Evolutionary conservation across 2,113 vertebrate species (phyloP).

Genomic region (Sterrhoptilus dennistouni): DNA sequence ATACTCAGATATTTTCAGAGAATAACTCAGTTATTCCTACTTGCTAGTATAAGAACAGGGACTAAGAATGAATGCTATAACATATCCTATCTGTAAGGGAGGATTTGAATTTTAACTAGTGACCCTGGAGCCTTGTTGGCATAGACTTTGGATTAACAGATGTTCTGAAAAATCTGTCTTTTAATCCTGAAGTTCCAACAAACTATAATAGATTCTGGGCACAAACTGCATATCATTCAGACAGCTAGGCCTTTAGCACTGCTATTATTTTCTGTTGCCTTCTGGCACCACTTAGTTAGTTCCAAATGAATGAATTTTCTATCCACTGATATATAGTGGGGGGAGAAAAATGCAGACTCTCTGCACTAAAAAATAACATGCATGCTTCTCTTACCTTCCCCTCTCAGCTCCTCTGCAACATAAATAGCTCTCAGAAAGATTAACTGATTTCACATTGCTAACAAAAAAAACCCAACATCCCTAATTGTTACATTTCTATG

Average conservation of each 20-base stretch:
- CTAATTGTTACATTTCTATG: neutral
- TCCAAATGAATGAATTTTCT: constrained; percentile 52
- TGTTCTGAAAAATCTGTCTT: neutral
- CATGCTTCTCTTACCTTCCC: neutral
- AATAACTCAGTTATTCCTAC: neutral
- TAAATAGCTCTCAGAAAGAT: neutral
- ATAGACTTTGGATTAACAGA: neutral
- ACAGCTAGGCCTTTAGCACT: neutral
- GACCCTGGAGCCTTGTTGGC: neutral
- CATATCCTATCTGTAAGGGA: neutral
- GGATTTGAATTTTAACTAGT: neutral
- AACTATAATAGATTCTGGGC: neutral
- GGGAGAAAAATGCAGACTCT: neutral
- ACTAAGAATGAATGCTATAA: neutral
- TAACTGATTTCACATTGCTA: neutral
- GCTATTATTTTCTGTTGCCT: constrained; percentile 26
- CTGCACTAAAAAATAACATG: neutral
- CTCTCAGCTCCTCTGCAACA: neutral
- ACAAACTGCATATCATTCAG: neutral
- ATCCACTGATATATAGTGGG: neutral
- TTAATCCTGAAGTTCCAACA: neutral
- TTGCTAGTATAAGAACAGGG: neutral
- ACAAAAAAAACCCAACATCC: neutral
- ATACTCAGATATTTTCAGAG: neutral
- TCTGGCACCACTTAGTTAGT: constrained; percentile 12